These are phyloP conservation scores for Leistus spinibarbis DNA, from an alignment of 2,888 invertebrate genomes.

Conservation along the genomic window DNA sequence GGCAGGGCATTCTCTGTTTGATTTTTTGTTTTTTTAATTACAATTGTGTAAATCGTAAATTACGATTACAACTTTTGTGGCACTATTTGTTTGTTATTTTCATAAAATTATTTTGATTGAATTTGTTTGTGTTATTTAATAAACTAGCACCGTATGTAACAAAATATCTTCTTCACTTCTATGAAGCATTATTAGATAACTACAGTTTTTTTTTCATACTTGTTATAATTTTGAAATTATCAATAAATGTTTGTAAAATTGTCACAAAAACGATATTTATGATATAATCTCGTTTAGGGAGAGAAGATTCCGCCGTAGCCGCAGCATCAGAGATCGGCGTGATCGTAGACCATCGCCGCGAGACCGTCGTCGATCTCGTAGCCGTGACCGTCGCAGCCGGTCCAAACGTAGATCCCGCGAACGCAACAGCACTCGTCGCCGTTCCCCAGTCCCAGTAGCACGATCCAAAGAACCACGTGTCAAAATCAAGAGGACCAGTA, in stretches of 20 bases:
- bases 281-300: conserved; percentile 14
- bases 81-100: too few relatives aligned
- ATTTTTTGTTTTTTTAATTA: too few relatives aligned
- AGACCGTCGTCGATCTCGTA: conserved; percentile 50
- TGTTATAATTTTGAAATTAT: not conserved
- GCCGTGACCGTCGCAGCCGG: conserved; percentile 55
- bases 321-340: conserved; percentile 52
- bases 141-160: too few relatives aligned
- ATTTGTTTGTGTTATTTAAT: too few relatives aligned
- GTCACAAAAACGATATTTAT: not conserved
- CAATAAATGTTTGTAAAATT: not conserved
- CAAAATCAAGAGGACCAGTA: conserved; percentile 48
- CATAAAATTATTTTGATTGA: too few relatives aligned
- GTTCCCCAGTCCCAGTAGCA: conserved; percentile 52
- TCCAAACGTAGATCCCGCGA: conserved; percentile 51
- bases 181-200: not conserved
- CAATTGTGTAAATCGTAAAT: too few relatives aligned
- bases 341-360: conserved; percentile 48
- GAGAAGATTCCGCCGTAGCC: conserved; percentile 51
- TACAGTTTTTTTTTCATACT: too few relatives aligned
- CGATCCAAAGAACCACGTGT: conserved; percentile 47
- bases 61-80: too few relatives aligned
- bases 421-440: conserved; percentile 51
- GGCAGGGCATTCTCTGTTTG: not conserved
- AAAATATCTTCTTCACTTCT: too few relatives aligned